Percentiles rank a stretch among this genome's conserved stretches.
These are phyloP conservation scores for Dicycla oo DNA, from an alignment of 2,888 invertebrate genomes.

Conservation along the genomic window DNA sequence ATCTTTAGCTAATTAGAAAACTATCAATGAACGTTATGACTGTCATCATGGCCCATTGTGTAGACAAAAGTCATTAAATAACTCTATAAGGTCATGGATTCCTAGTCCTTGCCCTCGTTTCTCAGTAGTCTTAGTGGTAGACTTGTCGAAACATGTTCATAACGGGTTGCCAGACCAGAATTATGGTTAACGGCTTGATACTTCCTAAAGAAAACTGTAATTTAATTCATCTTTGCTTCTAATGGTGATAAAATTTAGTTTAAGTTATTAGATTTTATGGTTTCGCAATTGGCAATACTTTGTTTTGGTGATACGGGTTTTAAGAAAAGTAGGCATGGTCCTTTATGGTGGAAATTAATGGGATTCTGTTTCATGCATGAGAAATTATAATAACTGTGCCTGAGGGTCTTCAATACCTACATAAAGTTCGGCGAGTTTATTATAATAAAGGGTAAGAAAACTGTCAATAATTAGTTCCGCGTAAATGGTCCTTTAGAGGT, in stretches of 20 bases:
- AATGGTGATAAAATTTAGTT: neutral
- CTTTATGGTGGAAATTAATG: slow-evolving; percentile 30
- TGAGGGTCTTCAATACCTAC: neutral
- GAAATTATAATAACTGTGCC: neutral
- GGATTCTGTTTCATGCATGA: neutral
- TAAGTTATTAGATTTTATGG: slow-evolving; percentile 25
- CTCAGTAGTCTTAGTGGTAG: slow-evolving; percentile 55
- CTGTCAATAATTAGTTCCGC: too few species aligned
- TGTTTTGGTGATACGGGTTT: slow-evolving; percentile 25
- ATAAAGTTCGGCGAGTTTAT: neutral
- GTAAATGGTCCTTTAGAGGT: too few species aligned
- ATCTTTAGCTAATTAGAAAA: slow-evolving; percentile 17
- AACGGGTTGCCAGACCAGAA: slow-evolving; percentile 59
- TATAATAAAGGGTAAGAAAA: neutral
- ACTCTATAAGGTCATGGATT: slow-evolving; percentile 36
- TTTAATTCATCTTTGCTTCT: slow-evolving; percentile 46
- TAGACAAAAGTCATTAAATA: slow-evolving; percentile 12
- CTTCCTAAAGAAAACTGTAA: slow-evolving; percentile 61
- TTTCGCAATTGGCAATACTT: slow-evolving; percentile 31
- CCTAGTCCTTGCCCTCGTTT: slow-evolving; percentile 56
- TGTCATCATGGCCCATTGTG: slow-evolving; percentile 8
- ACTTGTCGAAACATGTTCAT: slow-evolving; percentile 65
- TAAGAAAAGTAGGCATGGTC: slow-evolving; percentile 7
- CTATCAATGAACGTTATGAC: slow-evolving; percentile 17
- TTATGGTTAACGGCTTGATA: slow-evolving; percentile 55